phyloP scores from a whole-genome alignment of 2,888 invertebrate species.

The Podotricha telesiphe region DNA sequence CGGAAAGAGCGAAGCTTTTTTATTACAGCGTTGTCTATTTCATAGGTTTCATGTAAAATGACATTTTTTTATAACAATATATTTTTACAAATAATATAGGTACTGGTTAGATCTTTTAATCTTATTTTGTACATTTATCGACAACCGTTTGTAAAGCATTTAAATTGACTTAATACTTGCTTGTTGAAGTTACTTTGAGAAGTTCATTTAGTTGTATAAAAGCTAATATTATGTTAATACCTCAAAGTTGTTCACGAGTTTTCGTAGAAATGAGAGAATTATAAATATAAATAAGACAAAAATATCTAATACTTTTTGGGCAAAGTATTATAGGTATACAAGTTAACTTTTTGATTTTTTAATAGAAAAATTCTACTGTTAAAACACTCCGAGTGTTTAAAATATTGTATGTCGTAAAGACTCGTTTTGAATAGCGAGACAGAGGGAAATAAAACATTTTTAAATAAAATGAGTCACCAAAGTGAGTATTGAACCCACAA shows the following conservation, averaged over 20 bases:
- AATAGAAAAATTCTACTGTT: too few relatives aligned
- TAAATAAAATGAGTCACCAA: too few relatives aligned
- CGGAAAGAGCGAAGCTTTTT: too few relatives aligned
- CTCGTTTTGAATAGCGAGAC: too few relatives aligned
- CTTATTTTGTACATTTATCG: constrained; percentile 10
- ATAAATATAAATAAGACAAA: background rate
- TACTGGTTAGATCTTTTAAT: constrained; percentile 4
- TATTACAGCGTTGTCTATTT: too few relatives aligned
- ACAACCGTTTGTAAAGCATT: constrained; percentile 9
- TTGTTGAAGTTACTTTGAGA: constrained; percentile 10
- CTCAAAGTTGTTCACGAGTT: constrained; percentile 17
- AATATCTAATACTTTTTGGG: background rate
- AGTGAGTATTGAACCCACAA: too few relatives aligned
- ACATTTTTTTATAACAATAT: too few relatives aligned
- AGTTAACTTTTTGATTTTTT: too few relatives aligned
- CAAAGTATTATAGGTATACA: background rate
- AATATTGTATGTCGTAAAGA: too few relatives aligned
- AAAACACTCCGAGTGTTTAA: too few relatives aligned
- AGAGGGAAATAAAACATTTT: too few relatives aligned
- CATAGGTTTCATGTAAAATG: too few relatives aligned
- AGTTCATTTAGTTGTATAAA: constrained; percentile 9
- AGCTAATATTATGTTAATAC: constrained; percentile 26
- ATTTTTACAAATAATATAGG: background rate
- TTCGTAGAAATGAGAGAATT: constrained; percentile 7
- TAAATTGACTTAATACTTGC: constrained; percentile 20